Conservation (phyloP, 2,797 vertebrate species). For the Clangula hyemalis region DNA sequence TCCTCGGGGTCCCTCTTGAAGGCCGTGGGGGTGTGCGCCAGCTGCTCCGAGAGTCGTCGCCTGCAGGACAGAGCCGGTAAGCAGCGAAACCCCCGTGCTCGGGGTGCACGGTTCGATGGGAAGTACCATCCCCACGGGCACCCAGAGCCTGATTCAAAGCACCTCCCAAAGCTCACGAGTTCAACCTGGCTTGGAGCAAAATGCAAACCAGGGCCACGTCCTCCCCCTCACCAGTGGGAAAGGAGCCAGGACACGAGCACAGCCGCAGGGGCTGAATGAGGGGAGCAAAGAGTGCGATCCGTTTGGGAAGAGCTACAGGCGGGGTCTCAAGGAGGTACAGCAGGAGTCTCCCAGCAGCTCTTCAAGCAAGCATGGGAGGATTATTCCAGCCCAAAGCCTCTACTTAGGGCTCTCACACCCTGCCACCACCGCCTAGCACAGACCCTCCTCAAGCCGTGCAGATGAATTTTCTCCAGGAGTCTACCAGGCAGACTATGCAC, state of each 20-base stretch:
- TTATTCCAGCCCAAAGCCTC: background rate
- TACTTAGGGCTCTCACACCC: rapidly evolving
- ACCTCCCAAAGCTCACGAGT: background rate
- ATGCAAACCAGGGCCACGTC: background rate
- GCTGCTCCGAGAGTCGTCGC: constrained; percentile 92
- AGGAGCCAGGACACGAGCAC: rapidly evolving
- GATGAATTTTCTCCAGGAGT: background rate
- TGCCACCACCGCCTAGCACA: background rate
- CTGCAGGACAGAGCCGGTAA: constrained; percentile 62
- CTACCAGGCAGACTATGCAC: rapidly evolving
- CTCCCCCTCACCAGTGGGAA: rapidly evolving
- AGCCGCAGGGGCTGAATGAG: background rate
- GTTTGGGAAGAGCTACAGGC: background rate
- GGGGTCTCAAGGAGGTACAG: no score
- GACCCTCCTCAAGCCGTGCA: background rate
- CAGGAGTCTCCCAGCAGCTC: background rate
- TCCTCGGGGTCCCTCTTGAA: constrained; percentile 94
- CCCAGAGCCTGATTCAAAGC: background rate
- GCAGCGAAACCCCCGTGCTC: rapidly evolving
- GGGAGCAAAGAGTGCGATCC: background rate
- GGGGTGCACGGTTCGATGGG: background rate
- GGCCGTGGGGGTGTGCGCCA: constrained; percentile 93
- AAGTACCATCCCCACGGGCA: background rate
- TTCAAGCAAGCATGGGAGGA: background rate
- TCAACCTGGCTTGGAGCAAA: background rate